A percentile compares a stretch with the other conserved stretches of the same genome.
phyloP scores from a whole-genome alignment of 1,140 invertebrate species.

The Rhizoglyphus robini region DNA sequence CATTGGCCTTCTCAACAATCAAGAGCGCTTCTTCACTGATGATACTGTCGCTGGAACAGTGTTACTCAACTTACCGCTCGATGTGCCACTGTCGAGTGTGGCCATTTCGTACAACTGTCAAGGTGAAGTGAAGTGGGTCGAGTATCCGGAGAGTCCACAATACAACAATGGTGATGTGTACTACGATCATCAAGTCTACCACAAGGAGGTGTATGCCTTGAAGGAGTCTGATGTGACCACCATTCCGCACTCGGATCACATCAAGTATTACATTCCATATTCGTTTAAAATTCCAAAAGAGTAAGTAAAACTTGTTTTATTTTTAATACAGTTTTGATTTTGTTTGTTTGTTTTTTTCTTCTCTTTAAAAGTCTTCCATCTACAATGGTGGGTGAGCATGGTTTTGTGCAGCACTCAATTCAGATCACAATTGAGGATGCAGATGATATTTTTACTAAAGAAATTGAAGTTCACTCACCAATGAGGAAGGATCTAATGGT shows the following conservation, averaged over 20 bases:
- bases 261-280: background rate
- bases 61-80: background rate
- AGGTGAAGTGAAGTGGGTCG: slow-evolving; percentile 12
- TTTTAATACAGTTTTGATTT: too few relatives aligned
- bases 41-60: background rate
- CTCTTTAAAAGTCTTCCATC: slow-evolving; percentile 8
- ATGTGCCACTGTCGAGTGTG: background rate
- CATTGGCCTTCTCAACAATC: background rate
- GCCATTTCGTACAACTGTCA: background rate
- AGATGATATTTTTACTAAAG: background rate
- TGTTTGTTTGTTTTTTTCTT: too few relatives aligned
- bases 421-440: background rate
- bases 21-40: background rate
- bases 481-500: slow-evolving; percentile 7
- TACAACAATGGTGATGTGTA: slow-evolving; percentile 4
- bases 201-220: background rate
- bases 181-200: background rate
- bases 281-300: slow-evolving; percentile 1
- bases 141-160: slow-evolving; percentile 6
- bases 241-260: too few relatives aligned
- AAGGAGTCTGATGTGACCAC: too few relatives aligned
- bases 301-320: background rate
- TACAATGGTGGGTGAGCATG: background rate
- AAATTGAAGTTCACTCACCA: slow-evolving; percentile 7
- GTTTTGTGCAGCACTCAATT: slow-evolving; percentile 1